phyloP scores from a whole-genome alignment of 1,140 invertebrate genomes.

The Aphidius ervi region DNA sequence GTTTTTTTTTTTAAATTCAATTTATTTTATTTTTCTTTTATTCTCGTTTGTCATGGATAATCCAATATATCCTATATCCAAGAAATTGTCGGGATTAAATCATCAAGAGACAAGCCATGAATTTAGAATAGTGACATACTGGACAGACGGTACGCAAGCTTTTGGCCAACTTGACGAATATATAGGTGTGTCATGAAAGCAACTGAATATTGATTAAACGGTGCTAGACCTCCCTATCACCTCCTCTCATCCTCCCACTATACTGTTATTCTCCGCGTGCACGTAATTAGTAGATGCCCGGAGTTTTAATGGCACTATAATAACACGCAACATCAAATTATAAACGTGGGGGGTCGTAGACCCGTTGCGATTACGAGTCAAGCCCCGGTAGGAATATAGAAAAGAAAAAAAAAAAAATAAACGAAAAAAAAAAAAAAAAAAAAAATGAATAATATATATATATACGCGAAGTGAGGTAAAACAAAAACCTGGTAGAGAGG shows the following conservation, averaged over 20 bases:
- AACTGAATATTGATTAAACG: slow-evolving; percentile 45
- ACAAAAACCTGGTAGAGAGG: too few relatives aligned
- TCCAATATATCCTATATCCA: neutral
- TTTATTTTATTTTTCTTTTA: slow-evolving; percentile 2
- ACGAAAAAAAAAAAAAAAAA: too few relatives aligned
- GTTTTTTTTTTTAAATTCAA: neutral
- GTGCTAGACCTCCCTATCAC: neutral
- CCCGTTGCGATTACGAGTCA: slow-evolving; percentile 29
- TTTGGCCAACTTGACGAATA: slow-evolving; percentile 6
- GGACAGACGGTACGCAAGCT: neutral
- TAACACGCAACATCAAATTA: slow-evolving; percentile 44
- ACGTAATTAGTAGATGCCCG: slow-evolving; percentile 43
- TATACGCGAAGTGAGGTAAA: too few relatives aligned
- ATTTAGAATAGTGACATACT: too few relatives aligned
- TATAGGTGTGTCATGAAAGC: slow-evolving; percentile 28
- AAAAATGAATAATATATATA: too few relatives aligned
- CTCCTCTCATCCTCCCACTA: neutral
- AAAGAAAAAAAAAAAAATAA: too few relatives aligned
- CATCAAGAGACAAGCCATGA: neutral
- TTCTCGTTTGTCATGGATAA: neutral
- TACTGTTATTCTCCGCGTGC: slow-evolving; percentile 31
- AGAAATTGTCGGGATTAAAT: neutral
- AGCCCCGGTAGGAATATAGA: slow-evolving; percentile 4
- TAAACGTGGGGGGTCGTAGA: slow-evolving; percentile 32
- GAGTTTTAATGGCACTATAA: slow-evolving; percentile 43